Conservation (phyloP, 2,888 invertebrate species). For the Drosophila flavopinicola region DNA sequence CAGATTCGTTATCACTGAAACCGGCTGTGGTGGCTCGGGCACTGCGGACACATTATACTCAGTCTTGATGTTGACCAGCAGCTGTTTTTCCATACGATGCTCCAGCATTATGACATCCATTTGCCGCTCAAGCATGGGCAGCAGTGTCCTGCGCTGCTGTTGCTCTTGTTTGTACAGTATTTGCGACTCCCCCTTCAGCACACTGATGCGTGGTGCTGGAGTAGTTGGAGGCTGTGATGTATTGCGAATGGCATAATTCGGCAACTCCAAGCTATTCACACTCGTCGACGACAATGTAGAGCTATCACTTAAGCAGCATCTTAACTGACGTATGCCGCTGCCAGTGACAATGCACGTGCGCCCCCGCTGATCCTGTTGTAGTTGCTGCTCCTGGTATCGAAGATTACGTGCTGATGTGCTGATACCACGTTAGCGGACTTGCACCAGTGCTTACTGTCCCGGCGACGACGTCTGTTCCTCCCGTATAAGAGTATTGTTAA, state of each 20-base stretch:
- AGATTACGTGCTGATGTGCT: slow-evolving; percentile 81
- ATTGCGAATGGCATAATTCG: slow-evolving; percentile 54
- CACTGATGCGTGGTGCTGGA: slow-evolving; percentile 20
- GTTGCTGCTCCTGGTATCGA: slow-evolving; percentile 63
- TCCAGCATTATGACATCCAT: slow-evolving; percentile 82
- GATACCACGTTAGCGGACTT: slow-evolving; percentile 84
- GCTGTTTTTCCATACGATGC: slow-evolving; percentile 80
- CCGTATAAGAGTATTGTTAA: slow-evolving; percentile 29
- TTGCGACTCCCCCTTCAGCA: slow-evolving; percentile 39
- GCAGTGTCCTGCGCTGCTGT: slow-evolving; percentile 11
- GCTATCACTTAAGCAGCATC: slow-evolving; percentile 56
- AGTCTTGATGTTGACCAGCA: slow-evolving; percentile 81
- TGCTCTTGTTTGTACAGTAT: slow-evolving; percentile 18
- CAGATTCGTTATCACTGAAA: slow-evolving; percentile 55
- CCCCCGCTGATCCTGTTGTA: slow-evolving; percentile 33
- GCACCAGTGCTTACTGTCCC: slow-evolving; percentile 82
- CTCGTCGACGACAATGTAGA: slow-evolving; percentile 69
- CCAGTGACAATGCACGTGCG: background rate
- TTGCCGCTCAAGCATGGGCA: slow-evolving; percentile 70
- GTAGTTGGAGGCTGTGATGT: slow-evolving; percentile 38
- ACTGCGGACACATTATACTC: slow-evolving; percentile 75
- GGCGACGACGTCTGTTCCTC: slow-evolving; percentile 64
- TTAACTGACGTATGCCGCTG: slow-evolving; percentile 50
- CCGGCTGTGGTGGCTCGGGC: slow-evolving; percentile 21
- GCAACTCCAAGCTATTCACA: slow-evolving; percentile 56